phyloP scores from a whole-genome alignment of 1,140 invertebrate species.

The Coelopa frigida region DNA sequence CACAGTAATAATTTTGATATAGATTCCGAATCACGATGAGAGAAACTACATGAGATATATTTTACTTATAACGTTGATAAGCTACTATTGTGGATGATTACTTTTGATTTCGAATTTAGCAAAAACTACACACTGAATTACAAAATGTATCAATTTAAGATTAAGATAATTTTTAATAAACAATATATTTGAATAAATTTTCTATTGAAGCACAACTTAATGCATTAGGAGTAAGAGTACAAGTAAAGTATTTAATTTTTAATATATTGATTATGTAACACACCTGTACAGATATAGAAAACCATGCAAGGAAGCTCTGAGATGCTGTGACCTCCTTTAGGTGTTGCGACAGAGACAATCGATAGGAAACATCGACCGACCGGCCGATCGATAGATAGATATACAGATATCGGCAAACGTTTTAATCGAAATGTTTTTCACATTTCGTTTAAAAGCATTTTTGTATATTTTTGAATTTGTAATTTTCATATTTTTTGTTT shows the following conservation, averaged over 20 bases:
- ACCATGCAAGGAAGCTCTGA: constrained; percentile 38
- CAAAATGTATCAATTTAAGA: constrained; percentile 1
- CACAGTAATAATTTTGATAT: no score
- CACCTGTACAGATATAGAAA: constrained; percentile 43
- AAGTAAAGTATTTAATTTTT: neutral
- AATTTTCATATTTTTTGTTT: constrained; percentile 7
- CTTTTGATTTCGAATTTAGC: no score
- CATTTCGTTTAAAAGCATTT: constrained; percentile 2
- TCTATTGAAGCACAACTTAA: constrained; percentile 4
- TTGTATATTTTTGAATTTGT: constrained; percentile 4
- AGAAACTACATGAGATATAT: no score
- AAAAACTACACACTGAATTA: neutral
- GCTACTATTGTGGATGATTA: no score
- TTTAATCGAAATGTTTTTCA: no score
- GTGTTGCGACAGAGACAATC: no score
- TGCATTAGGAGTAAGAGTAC: no score
- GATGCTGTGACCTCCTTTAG: constrained; percentile 25
- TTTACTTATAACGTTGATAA: no score
- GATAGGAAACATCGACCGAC: no score
- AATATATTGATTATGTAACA: constrained; percentile 23
- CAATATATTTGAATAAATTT: constrained; percentile 1
- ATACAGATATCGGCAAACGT: no score
- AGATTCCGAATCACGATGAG: no score
- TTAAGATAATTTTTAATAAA: constrained; percentile 1
- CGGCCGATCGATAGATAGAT: no score